phyloP scores from a whole-genome alignment of 2,797 vertebrate species.

The Peromyscus attwateri region DNA sequence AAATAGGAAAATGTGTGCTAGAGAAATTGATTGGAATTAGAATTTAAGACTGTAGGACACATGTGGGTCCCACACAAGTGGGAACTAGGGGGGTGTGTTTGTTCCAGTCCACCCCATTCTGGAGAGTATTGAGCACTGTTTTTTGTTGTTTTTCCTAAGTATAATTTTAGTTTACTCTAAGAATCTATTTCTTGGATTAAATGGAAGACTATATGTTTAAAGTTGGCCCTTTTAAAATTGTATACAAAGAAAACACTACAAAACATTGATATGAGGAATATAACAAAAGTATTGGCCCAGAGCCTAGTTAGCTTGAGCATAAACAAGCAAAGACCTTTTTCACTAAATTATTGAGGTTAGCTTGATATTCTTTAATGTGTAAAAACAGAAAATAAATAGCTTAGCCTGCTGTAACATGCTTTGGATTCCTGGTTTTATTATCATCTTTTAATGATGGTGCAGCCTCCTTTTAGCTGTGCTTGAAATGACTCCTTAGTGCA shows the following conservation, averaged over 20 bases:
- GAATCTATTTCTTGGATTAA: not conserved
- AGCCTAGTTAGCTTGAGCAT: not conserved
- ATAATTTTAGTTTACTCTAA: not conserved
- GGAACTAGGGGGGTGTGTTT: not conserved
- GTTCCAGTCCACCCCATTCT: not conserved
- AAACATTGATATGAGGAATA: not conserved
- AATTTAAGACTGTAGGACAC: not conserved
- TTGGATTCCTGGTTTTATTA: constrained; percentile 22
- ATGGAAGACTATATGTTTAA: not conserved
- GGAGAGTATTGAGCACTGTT: not conserved
- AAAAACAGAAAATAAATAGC: not conserved
- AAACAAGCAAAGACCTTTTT: not conserved
- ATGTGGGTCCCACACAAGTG: not conserved
- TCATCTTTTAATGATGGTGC: constrained; percentile 10
- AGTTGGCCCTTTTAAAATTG: constrained; percentile 35
- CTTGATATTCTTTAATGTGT: constrained; percentile 19
- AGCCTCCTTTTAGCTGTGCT: not conserved
- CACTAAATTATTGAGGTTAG: not conserved
- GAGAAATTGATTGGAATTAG: constrained; percentile 4
- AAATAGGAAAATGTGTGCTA: not conserved
- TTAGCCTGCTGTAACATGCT: not conserved
- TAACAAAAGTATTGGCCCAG: not conserved
- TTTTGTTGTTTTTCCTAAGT: constrained; percentile 1
- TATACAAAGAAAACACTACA: constrained; percentile 9
- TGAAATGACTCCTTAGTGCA: not conserved